A percentile compares a stretch with the other conserved stretches of the same genome.
Conservation (phyloP, 2,797 vertebrate genomes). For the Apogon hyalosoma region DNA sequence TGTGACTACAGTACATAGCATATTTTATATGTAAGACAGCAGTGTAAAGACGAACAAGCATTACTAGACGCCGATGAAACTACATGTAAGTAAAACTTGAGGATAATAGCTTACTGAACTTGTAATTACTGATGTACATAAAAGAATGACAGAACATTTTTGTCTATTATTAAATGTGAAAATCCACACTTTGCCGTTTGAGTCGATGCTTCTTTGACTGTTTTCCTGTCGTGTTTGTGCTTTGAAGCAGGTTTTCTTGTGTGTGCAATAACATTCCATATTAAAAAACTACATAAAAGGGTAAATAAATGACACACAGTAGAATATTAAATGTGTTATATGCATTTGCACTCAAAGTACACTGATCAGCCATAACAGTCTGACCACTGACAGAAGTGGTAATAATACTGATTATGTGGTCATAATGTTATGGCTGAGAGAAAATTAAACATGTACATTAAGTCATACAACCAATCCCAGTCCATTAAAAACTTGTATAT, state of each 20-base stretch:
- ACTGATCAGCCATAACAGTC: too few relatives aligned
- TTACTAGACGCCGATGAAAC: constrained; percentile 92
- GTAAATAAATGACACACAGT: neutral
- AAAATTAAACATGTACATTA: too few relatives aligned
- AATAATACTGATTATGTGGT: too few relatives aligned
- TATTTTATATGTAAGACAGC: constrained; percentile 83
- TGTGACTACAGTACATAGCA: constrained; percentile 77
- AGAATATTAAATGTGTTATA: too few relatives aligned
- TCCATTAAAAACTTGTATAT: too few relatives aligned
- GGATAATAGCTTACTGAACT: constrained; percentile 88
- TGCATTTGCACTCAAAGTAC: too few relatives aligned
- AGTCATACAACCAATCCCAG: too few relatives aligned
- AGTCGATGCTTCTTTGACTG: constrained; percentile 6
- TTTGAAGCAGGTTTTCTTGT: neutral
- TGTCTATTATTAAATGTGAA: constrained; percentile 94
- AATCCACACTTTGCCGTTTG: constrained; percentile 58
- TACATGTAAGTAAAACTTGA: constrained; percentile 83
- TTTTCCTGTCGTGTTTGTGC: neutral
- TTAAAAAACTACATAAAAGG: constrained; percentile 17
- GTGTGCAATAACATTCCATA: constrained; percentile 5
- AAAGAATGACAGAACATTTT: constrained; percentile 90
- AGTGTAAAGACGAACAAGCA: constrained; percentile 77
- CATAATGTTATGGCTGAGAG: too few relatives aligned
- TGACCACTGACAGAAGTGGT: too few relatives aligned
- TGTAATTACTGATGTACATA: constrained; percentile 93